phyloP scores from a whole-genome alignment of 2,113 vertebrate genomes.

The Prochilodus magdalenae region DNA sequence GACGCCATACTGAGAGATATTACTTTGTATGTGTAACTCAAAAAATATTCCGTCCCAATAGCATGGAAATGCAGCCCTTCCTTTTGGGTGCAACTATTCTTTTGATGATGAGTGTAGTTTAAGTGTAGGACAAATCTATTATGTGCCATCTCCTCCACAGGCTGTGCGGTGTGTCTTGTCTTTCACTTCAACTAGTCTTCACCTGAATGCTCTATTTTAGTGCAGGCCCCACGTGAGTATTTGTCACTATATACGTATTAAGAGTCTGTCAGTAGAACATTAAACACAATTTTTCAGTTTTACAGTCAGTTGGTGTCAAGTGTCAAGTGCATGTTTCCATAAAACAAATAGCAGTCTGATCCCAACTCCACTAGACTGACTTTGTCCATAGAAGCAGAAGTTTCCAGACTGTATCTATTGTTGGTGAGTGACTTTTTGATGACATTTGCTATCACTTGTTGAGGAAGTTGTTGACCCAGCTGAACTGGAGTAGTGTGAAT shows the following conservation, averaged over 20 bases:
- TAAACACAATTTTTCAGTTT: neutral
- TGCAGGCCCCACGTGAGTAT: neutral
- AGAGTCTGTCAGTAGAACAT: neutral
- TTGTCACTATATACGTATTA: neutral
- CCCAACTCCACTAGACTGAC: neutral
- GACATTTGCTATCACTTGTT: neutral
- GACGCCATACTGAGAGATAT: too few species aligned
- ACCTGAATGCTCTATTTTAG: neutral
- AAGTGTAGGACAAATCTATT: neutral
- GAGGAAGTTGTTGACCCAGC: constrained; percentile 8
- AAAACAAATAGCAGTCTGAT: neutral
- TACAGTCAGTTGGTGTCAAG: too few species aligned
- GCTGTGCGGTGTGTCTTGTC: too few species aligned
- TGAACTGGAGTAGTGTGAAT: neutral
- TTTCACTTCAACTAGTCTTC: too few species aligned
- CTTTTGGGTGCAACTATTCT: too few species aligned
- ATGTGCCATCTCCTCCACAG: neutral
- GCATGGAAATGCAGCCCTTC: too few species aligned
- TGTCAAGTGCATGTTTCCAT: neutral
- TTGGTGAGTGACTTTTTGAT: neutral
- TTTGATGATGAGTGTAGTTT: too few species aligned
- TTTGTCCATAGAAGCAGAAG: constrained; percentile 21
- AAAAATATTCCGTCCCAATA: too few species aligned
- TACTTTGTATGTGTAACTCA: too few species aligned
- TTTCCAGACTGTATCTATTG: neutral